Percentiles rank a stretch among this genome's conserved stretches.
phyloP scores from a whole-genome alignment of 2,888 invertebrate genomes.

The Drosophila yooni region DNA sequence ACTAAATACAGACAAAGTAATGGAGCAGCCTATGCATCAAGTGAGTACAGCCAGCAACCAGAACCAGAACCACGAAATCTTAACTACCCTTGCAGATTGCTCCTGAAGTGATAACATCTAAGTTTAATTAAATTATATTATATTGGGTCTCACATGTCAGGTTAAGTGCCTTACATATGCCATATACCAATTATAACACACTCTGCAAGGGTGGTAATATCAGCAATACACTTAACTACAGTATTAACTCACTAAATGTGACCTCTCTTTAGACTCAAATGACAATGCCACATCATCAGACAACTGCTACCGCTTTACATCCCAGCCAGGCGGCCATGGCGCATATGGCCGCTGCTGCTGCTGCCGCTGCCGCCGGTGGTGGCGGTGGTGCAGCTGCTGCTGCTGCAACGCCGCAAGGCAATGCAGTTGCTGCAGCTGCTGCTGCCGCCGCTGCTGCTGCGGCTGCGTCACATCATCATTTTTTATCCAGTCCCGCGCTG shows the following conservation, averaged over 20 bases:
- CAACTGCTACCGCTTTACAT: constrained; percentile 86
- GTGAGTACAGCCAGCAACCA: constrained; percentile 72
- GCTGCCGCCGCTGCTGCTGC: constrained; percentile 69
- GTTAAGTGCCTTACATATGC: background rate
- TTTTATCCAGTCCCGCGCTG: constrained; percentile 96
- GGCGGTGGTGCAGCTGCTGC: constrained; percentile 85
- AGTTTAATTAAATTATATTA: background rate
- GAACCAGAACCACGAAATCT: too few species aligned
- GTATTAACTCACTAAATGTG: background rate
- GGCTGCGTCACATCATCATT: constrained; percentile 89
- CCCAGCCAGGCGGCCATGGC: constrained; percentile 87
- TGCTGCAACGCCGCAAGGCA: constrained; percentile 64
- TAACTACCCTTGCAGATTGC: background rate
- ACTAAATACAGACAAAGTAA: constrained; percentile 91
- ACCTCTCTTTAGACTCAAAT: constrained; percentile 85
- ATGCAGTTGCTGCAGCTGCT: constrained; percentile 62
- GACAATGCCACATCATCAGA: constrained; percentile 86
- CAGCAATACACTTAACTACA: background rate
- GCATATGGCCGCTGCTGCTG: constrained; percentile 86
- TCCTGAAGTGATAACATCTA: too few species aligned
- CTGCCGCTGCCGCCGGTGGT: constrained; percentile 62
- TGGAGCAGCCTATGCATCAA: constrained; percentile 85
- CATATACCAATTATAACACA: background rate
- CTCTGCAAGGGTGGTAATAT: background rate
- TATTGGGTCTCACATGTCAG: background rate